These are phyloP conservation scores for Lottia gigantea DNA, from an alignment of 2,888 invertebrate genomes.

Conservation along the genomic window DNA sequence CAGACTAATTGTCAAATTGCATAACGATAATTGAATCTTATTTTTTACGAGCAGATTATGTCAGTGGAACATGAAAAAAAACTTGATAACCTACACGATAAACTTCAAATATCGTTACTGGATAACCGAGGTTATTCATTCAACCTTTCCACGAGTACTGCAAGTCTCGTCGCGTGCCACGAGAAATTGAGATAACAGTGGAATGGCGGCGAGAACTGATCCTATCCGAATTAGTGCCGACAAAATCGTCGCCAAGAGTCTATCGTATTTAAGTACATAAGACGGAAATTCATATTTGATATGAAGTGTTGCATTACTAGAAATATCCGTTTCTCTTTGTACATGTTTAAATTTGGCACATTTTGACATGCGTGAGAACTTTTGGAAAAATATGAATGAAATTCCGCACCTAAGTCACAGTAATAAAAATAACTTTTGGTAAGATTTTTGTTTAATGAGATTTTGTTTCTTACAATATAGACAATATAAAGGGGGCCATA, in stretches of 20 bases:
- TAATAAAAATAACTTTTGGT: too few species aligned
- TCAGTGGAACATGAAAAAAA: too few species aligned
- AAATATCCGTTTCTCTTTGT: conserved; percentile 3
- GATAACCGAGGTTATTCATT: not conserved
- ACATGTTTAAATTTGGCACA: conserved; percentile 4
- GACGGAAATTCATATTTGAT: conserved; percentile 15
- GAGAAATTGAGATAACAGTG: not conserved
- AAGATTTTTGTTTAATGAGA: too few species aligned
- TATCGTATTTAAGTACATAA: conserved; percentile 12
- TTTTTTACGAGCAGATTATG: too few species aligned
- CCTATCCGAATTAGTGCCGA: not conserved
- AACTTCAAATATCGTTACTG: not conserved
- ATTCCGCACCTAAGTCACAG: too few species aligned
- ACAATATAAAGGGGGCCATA: too few species aligned
- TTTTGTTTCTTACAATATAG: too few species aligned
- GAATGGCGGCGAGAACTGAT: not conserved
- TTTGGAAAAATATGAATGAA: too few species aligned
- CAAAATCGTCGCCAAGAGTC: conserved; percentile 10
- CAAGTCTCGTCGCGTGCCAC: conserved; percentile 10
- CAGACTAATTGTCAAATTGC: too few species aligned
- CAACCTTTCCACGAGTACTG: conserved; percentile 1
- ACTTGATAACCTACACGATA: too few species aligned
- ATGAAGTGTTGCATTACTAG: conserved; percentile 9
- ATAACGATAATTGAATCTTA: too few species aligned
- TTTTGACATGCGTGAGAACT: conserved; percentile 3